These are phyloP conservation scores for Euplagia quadripunctaria DNA, from an alignment of 2,888 invertebrate species.

Conservation along the genomic window DNA sequence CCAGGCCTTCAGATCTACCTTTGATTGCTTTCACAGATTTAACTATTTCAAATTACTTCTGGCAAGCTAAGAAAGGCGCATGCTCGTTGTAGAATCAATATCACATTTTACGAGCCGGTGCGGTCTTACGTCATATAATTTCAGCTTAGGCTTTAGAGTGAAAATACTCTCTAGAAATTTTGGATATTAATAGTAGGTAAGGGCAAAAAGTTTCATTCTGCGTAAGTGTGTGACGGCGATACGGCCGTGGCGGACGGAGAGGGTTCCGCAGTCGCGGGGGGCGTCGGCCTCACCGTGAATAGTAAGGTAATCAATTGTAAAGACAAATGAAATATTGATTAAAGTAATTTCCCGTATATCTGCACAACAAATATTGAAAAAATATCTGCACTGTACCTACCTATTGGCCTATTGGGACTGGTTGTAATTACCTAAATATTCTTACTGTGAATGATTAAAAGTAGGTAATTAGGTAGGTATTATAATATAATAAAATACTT, in stretches of 20 bases:
- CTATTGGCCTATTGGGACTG: no score
- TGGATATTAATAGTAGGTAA: constrained; percentile 39
- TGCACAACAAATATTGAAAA: constrained; percentile 5
- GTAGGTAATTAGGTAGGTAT: neutral
- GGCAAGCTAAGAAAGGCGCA: constrained; percentile 34
- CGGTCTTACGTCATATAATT: constrained; percentile 52
- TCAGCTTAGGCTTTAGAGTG: constrained; percentile 32
- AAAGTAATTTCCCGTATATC: neutral
- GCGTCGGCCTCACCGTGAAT: constrained; percentile 86
- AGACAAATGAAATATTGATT: neutral
- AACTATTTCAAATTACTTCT: neutral
- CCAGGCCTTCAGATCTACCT: neutral
- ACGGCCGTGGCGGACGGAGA: constrained; percentile 83
- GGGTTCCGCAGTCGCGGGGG: constrained; percentile 76
- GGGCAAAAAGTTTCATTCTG: constrained; percentile 58
- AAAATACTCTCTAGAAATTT: constrained; percentile 39
- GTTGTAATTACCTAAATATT: no score
- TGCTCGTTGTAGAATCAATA: constrained; percentile 55
- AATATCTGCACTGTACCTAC: neutral
- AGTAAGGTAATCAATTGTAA: constrained; percentile 71
- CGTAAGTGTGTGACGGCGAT: constrained; percentile 55
- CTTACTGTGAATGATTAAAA: no score
- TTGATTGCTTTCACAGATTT: neutral
- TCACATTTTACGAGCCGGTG: constrained; percentile 34
- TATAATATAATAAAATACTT: neutral